Conservation (phyloP, 2,888 invertebrate genomes). For the Poecilus cupreus region DNA sequence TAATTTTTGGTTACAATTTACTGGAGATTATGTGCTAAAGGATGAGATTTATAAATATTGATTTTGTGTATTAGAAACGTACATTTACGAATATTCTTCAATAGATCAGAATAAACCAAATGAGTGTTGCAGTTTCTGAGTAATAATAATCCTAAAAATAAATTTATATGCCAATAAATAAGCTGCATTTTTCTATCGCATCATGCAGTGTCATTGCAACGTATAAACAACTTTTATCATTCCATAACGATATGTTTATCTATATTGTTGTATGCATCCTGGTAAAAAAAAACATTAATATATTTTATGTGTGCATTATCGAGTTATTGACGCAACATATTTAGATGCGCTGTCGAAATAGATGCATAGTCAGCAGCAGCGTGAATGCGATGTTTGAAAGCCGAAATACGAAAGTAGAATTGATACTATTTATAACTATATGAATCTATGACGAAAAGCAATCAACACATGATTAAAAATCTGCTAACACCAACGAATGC, state of each 20-base stretch:
- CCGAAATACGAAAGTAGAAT: slow-evolving; percentile 21
- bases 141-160: too few species aligned
- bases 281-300: too few species aligned
- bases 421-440: slow-evolving; percentile 34
- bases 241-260: slow-evolving; percentile 7
- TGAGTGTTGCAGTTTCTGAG: too few species aligned
- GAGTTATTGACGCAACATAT: too few species aligned
- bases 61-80: too few species aligned
- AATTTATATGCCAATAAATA: neutral
- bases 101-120: too few species aligned
- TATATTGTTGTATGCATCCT: neutral
- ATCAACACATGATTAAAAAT: slow-evolving; percentile 51
- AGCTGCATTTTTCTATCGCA: neutral
- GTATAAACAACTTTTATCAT: slow-evolving; percentile 15
- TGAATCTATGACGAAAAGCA: slow-evolving; percentile 30
- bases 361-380: neutral
- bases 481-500: neutral
- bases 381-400: slow-evolving; percentile 9
- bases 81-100: too few species aligned
- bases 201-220: neutral
- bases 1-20: too few species aligned
- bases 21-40: too few species aligned
- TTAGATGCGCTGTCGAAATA: too few species aligned
- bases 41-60: too few species aligned
- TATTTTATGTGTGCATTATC: too few species aligned